Evolutionary conservation across 1,140 invertebrate species (phyloP), one percentile per base, ranked within the genome.

Genomic region (Drosophila littoralis): DNA sequence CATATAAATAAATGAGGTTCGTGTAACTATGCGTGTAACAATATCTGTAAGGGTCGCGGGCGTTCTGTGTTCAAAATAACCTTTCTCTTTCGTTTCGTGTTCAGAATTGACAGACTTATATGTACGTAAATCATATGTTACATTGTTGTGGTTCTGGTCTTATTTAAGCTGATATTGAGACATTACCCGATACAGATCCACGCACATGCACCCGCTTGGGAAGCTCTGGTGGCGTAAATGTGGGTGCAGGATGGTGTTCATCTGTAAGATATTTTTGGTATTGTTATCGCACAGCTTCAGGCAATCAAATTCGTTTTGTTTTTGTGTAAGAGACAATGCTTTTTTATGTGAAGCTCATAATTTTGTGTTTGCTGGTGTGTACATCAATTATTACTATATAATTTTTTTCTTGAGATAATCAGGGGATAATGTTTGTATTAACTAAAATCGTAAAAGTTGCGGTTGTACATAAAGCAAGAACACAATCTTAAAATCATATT

Each of bases 221-320:
- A 94, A 98, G 96, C 96, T 98, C 97, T 95, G 97, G 97, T 95
- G 97, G 97, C 94, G 97, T 98, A 95, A 97, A 98, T 94, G 97
- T 97, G 94, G 97, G 96, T 94, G 96, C 96, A 95, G 96, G 96
- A 95, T 97, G 96, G 95, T 97, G 96, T 94, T 97, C 96, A 97
- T 97, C 96, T 97, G 96, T 94, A 97, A 97, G 96, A 96, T 95
- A 92, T 90, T 84, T 81, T 77, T 80, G 74, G 71, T 84, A 79
- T 88, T 70, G 83, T 86, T 88, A 86, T 83, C 76, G 76, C 83
- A 79, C 82, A 77, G 82, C 76, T 75, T 79, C 32, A 70, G 42
- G 38, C 77, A 77, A 55, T 79, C 66, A 77, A 76, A 75, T 79
- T 78, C 65, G 45, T 67, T 66, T 61, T 48, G 65, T 57, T 57